Conservation (phyloP, 2,113 vertebrate genomes). For the Malurus melanocephalus region DNA sequence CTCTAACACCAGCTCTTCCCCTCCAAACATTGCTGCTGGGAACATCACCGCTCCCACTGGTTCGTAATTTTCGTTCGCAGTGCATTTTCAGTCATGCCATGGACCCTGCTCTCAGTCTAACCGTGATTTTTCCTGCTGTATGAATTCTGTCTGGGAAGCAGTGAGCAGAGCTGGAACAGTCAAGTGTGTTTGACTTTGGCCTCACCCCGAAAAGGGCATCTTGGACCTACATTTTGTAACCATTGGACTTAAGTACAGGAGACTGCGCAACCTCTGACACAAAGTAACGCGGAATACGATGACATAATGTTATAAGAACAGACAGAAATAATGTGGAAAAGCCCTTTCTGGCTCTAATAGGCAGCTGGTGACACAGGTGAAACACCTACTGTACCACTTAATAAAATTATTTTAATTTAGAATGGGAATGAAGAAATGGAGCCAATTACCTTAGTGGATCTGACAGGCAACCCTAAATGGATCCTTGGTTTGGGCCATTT, state of each 20-base stretch:
- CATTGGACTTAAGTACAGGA: background rate
- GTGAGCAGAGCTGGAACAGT: background rate
- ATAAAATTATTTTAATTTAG: slow-evolving; percentile 66
- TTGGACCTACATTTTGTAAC: slow-evolving; percentile 16
- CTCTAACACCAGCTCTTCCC: background rate
- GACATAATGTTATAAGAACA: slow-evolving; percentile 51
- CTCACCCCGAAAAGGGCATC: background rate
- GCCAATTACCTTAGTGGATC: slow-evolving; percentile 51
- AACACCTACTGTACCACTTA: slow-evolving; percentile 56
- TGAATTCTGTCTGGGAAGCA: background rate
- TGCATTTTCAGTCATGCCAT: background rate
- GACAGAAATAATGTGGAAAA: slow-evolving; percentile 47
- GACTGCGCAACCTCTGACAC: background rate
- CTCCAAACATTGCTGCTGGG: background rate
- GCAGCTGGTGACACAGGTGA: slow-evolving; percentile 48
- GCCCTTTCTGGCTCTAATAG: slow-evolving; percentile 61
- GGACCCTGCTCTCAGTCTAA: background rate
- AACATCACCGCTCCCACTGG: rapidly evolving
- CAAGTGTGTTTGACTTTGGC: slow-evolving; percentile 23
- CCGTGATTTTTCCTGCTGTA: background rate
- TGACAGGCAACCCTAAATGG: slow-evolving; percentile 58
- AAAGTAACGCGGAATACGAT: background rate
- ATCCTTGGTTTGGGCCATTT: slow-evolving; percentile 31
- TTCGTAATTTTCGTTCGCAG: background rate
- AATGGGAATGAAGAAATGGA: slow-evolving; percentile 59